Conservation (phyloP, 2,797 vertebrate species). For the Pelochelys cantorii region DNA sequence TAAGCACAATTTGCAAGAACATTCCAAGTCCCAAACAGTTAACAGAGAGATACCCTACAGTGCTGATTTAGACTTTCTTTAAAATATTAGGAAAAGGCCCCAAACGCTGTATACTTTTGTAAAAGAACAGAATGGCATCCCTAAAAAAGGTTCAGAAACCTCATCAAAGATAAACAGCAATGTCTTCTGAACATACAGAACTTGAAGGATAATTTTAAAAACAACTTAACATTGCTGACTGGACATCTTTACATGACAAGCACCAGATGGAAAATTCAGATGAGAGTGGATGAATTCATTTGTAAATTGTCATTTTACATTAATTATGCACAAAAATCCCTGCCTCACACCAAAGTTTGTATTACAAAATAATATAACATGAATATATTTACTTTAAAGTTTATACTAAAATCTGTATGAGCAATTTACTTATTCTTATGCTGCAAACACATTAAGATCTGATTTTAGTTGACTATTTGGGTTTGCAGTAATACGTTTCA, state of each 20-base stretch:
- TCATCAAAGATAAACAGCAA: not conserved
- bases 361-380: constrained; percentile 55
- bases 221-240: constrained; percentile 66
- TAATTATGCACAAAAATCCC: constrained; percentile 71
- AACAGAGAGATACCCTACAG: not conserved
- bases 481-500: constrained; percentile 57
- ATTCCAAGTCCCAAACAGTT: not conserved
- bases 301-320: constrained; percentile 64
- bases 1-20: not conserved
- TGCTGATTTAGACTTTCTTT: not conserved
- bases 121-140: not conserved
- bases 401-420: constrained; percentile 67
- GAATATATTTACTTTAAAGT: constrained; percentile 51
- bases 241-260: constrained; percentile 70
- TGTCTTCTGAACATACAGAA: not conserved
- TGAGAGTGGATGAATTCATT: constrained; percentile 69
- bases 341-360: constrained; percentile 53
- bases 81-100: not conserved
- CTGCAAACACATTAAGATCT: constrained; percentile 70
- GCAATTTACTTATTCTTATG: constrained; percentile 56
- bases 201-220: constrained; percentile 37
- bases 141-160: not conserved
- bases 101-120: not conserved
- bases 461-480: constrained; percentile 61
- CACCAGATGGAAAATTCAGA: constrained; percentile 76